Evolutionary conservation across 2,888 invertebrate species (phyloP).

Genomic region (Uloborus plumipes): DNA sequence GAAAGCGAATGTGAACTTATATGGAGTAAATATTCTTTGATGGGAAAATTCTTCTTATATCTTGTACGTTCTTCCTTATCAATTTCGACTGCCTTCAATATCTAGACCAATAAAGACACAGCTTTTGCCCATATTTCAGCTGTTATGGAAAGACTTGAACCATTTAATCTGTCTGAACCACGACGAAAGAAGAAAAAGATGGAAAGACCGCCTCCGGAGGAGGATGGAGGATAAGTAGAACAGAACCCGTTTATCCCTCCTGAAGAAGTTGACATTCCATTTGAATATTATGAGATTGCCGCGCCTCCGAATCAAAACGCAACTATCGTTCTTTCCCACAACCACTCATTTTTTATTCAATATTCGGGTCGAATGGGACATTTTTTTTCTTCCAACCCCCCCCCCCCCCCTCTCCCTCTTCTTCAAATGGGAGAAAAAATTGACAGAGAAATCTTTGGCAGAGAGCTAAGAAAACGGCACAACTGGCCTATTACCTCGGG

Average conservation of each 20-base stretch:
- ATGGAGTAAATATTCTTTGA: too few relatives aligned
- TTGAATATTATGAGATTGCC: constrained; percentile 57
- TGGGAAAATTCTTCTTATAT: too few relatives aligned
- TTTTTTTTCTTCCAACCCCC: constrained; percentile 12
- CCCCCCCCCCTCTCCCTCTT: constrained; percentile 2
- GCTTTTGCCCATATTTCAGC: constrained; percentile 30
- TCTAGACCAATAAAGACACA: constrained; percentile 13
- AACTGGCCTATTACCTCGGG: constrained; percentile 46
- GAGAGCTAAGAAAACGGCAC: constrained; percentile 54
- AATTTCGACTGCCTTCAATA: too few relatives aligned
- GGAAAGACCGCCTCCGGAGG: too few relatives aligned
- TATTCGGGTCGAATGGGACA: constrained; percentile 35
- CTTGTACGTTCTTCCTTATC: too few relatives aligned
- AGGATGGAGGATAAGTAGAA: constrained; percentile 7
- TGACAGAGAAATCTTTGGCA: constrained; percentile 45
- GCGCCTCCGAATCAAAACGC: constrained; percentile 54
- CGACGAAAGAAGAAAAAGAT: not conserved
- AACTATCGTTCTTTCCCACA: constrained; percentile 49
- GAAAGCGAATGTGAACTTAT: too few relatives aligned
- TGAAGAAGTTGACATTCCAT: constrained; percentile 59
- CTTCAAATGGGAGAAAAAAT: constrained; percentile 21
- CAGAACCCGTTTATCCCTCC: constrained; percentile 47
- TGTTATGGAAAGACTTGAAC: constrained; percentile 14
- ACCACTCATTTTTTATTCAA: constrained; percentile 60
- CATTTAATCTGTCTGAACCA: constrained; percentile 44